phyloP scores from a whole-genome alignment of 2,113 vertebrate species.

The Cariama cristata region DNA sequence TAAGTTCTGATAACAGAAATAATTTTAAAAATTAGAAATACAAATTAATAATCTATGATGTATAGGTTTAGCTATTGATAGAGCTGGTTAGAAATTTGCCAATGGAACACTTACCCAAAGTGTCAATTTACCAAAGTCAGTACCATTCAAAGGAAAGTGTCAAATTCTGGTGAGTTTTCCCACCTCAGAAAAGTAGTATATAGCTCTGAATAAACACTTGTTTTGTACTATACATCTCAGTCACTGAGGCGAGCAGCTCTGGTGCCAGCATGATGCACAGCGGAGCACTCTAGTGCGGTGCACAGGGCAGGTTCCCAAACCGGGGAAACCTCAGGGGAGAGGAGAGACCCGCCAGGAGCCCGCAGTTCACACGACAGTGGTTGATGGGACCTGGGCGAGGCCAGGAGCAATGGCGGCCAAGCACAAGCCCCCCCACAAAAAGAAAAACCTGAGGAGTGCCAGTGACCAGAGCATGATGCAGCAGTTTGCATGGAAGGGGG shows the following conservation, averaged over 20 bases:
- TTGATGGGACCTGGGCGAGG: no score
- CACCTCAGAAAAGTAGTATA: not conserved
- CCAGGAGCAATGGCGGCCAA: no score
- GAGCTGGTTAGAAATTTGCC: not conserved
- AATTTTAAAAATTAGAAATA: not conserved
- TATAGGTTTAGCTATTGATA: not conserved
- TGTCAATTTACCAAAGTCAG: not conserved
- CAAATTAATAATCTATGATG: not conserved
- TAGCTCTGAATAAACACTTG: not conserved
- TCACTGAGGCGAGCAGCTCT: rapidly evolving
- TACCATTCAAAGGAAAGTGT: not conserved
- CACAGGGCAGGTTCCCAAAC: no score
- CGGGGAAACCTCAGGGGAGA: no score
- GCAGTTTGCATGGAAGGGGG: no score
- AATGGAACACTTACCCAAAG: not conserved
- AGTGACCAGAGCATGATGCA: no score
- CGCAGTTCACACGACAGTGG: no score
- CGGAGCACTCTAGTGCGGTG: not conserved
- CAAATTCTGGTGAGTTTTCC: not conserved
- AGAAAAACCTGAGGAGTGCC: no score
- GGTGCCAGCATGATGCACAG: not conserved
- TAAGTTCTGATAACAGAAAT: not conserved
- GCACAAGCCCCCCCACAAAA: no score
- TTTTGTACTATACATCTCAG: not conserved
- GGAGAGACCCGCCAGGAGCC: no score